Percentiles rank a stretch among this genome's conserved stretches.
Conservation (phyloP, 2,888 invertebrate species). For the Cryptus viduatorius region DNA sequence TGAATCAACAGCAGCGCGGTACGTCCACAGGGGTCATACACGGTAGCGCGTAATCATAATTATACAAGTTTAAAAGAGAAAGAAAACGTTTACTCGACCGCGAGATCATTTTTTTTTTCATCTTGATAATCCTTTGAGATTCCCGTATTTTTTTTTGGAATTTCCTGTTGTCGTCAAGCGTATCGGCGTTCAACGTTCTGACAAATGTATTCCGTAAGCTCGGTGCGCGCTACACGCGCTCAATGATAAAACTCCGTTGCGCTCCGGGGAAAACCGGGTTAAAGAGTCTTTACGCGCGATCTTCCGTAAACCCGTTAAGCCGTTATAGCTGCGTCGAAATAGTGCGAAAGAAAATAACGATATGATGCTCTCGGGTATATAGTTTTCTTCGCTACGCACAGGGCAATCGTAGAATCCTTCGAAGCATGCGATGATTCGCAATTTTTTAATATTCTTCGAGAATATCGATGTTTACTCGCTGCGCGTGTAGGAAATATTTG, state of each 20-base stretch:
- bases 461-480: too few relatives aligned
- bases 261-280: conserved; percentile 71
- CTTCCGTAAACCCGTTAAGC: conserved; percentile 75
- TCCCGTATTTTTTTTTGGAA: neutral
- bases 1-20: conserved; percentile 66
- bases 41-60: neutral
- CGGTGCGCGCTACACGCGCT: conserved; percentile 2
- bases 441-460: too few relatives aligned
- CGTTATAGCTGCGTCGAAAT: conserved; percentile 67
- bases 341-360: conserved; percentile 50
- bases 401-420: neutral
- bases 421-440: too few relatives aligned
- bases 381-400: neutral
- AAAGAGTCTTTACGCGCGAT: conserved; percentile 72
- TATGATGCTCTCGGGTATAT: neutral
- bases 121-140: neutral
- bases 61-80: too few relatives aligned
- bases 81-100: too few relatives aligned
- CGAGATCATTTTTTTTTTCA: too few relatives aligned
- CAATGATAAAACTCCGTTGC: conserved; percentile 56
- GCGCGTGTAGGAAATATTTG: too few relatives aligned
- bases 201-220: conserved; percentile 25
- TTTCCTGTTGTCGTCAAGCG: conserved; percentile 5
- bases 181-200: conserved; percentile 26
- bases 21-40: conserved; percentile 26